Conservation (phyloP, 2,797 vertebrate genomes). For the Spizella passerina region DNA sequence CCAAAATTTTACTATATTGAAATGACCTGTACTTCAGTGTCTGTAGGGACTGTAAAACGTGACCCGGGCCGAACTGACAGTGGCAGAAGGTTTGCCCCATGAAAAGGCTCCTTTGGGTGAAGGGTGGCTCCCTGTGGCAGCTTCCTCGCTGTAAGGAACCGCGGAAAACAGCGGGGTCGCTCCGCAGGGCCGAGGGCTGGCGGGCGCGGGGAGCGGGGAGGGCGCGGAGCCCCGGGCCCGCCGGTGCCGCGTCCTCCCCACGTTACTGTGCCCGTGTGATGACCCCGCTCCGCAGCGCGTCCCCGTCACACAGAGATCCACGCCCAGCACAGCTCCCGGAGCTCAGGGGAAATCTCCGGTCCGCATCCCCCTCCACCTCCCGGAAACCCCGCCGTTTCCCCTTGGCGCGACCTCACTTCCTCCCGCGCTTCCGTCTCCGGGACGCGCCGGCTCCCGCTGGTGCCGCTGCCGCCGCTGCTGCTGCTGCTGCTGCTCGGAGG, state of each 20-base stretch:
- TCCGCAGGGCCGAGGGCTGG: neutral
- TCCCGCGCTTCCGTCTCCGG: neutral
- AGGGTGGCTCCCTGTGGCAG: no score
- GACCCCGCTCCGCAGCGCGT: no score
- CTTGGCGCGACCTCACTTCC: neutral
- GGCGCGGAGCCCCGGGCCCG: neutral
- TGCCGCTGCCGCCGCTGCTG: rapidly evolving
- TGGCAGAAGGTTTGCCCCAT: no score
- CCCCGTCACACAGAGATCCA: neutral
- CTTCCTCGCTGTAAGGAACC: neutral
- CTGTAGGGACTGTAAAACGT: no score
- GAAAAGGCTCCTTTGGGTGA: neutral
- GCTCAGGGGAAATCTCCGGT: rapidly evolving
- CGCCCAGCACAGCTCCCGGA: neutral
- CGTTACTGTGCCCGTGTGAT: neutral
- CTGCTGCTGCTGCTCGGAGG: neutral
- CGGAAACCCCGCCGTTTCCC: neutral
- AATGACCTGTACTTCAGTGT: rapidly evolving
- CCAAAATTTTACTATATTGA: neutral
- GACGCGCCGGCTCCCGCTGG: neutral
- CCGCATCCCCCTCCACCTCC: neutral
- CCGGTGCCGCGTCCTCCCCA: neutral
- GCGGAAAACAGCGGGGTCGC: no score
- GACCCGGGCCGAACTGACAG: rapidly evolving
- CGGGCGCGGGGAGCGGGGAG: neutral